phyloP scores from a whole-genome alignment of 1,140 invertebrate genomes.

The Macrotrachela quadricornifera region DNA sequence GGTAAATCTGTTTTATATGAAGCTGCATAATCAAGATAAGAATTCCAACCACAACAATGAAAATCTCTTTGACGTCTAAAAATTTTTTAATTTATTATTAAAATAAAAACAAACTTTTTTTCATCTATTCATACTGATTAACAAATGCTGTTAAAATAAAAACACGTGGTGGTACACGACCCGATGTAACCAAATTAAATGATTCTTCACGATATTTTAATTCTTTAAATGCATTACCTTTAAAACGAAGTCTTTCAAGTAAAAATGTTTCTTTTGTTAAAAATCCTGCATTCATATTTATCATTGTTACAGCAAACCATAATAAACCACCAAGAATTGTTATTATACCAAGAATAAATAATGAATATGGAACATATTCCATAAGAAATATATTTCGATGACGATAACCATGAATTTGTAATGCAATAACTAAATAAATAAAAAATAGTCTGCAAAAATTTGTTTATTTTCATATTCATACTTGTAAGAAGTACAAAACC shows the following conservation, averaged over 20 bases:
- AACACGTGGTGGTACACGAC: background rate
- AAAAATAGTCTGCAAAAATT: no score
- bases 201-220: slow-evolving; percentile 7
- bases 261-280: slow-evolving; percentile 4
- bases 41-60: slow-evolving; percentile 8
- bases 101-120: background rate
- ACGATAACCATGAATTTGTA: slow-evolving; percentile 6
- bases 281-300: slow-evolving; percentile 7
- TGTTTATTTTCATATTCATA: background rate
- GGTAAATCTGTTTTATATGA: slow-evolving; percentile 3
- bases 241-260: slow-evolving; percentile 7
- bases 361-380: background rate
- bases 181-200: background rate
- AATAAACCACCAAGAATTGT: slow-evolving; percentile 4
- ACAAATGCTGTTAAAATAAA: slow-evolving; percentile 3
- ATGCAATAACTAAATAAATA: background rate
- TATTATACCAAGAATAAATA: background rate
- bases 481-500: slow-evolving; percentile 1
- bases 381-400: slow-evolving; percentile 1
- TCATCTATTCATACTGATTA: background rate
- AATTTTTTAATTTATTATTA: background rate
- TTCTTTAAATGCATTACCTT: slow-evolving; percentile 9
- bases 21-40: slow-evolving; percentile 4
- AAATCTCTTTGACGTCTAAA: slow-evolving; percentile 5
- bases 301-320: slow-evolving; percentile 7